These are phyloP conservation scores for Hydrotaea cyrtoneurina DNA, from an alignment of 2,888 invertebrate genomes.

Conservation along the genomic window DNA sequence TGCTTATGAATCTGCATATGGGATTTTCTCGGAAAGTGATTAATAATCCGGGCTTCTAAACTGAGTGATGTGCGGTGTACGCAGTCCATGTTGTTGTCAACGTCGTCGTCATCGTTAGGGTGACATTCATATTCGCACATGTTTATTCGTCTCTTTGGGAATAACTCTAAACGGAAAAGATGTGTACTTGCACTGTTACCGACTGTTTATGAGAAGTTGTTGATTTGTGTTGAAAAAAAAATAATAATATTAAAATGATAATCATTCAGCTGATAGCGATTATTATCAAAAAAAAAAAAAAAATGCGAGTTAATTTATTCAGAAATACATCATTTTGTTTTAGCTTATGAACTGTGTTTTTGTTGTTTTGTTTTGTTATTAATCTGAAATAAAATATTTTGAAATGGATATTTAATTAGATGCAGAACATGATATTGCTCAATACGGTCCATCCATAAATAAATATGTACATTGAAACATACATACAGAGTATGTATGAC, in stretches of 20 bases:
- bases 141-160: not conserved
- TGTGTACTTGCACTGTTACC: not conserved
- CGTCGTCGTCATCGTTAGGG: too few relatives aligned
- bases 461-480: not conserved
- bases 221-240: constrained; percentile 9
- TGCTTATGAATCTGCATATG: constrained; percentile 45
- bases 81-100: not conserved
- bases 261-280: not conserved
- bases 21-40: constrained; percentile 63
- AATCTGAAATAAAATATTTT: constrained; percentile 38
- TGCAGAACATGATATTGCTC: constrained; percentile 21
- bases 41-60: constrained; percentile 53
- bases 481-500: not conserved
- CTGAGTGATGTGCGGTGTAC: not conserved
- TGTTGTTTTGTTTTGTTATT: constrained; percentile 43
- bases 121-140: not conserved
- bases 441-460: too few relatives aligned
- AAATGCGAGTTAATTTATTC: constrained; percentile 1
- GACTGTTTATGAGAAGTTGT: not conserved
- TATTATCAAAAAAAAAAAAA: not conserved
- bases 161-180: not conserved
- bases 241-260: not conserved
- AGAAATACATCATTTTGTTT: not conserved
- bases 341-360: not conserved
- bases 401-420: constrained; percentile 37